Evolutionary conservation across 2,113 vertebrate species (phyloP).

Genomic region (Chaetodon trifascialis): DNA sequence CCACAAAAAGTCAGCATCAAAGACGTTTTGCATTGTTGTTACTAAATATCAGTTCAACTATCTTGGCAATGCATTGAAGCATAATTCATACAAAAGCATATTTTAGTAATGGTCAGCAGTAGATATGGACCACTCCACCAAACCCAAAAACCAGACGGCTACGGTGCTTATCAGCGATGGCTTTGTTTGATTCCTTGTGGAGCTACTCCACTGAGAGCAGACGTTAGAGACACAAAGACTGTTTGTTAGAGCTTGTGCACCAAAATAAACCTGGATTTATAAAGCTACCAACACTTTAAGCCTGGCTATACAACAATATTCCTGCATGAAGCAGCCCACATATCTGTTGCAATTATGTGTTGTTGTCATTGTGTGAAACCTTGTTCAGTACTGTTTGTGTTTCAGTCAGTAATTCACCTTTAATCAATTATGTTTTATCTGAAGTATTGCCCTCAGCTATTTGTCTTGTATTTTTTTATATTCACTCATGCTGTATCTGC

Average conservation of each 20-base stretch:
- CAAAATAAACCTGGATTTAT: slow-evolving; percentile 2
- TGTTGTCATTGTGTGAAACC: neutral
- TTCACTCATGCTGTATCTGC: neutral
- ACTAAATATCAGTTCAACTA: slow-evolving; percentile 31
- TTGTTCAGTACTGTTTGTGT: neutral
- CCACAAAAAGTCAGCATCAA: slow-evolving; percentile 52
- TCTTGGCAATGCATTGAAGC: slow-evolving; percentile 29
- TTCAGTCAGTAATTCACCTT: neutral
- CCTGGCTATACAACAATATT: neutral
- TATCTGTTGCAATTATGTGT: neutral
- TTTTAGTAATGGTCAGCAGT: slow-evolving; percentile 38
- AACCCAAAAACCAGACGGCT: slow-evolving; percentile 45
- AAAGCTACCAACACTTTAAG: neutral
- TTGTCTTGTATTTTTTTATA: neutral
- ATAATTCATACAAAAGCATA: slow-evolving; percentile 44
- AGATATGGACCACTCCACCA: slow-evolving; percentile 35
- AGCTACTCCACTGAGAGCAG: slow-evolving; percentile 22
- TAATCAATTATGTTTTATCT: neutral
- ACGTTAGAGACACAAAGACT: slow-evolving; percentile 10
- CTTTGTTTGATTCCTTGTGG: slow-evolving; percentile 42
- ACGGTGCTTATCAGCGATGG: slow-evolving; percentile 31
- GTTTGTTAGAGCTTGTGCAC: slow-evolving; percentile 13
- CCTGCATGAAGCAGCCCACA: neutral
- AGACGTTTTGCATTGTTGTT: neutral
- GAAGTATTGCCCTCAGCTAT: neutral